These are phyloP conservation scores for Paracentrotus lividus DNA, from an alignment of 53 echinoderm and acorn worm species.

Conservation along the genomic window DNA sequence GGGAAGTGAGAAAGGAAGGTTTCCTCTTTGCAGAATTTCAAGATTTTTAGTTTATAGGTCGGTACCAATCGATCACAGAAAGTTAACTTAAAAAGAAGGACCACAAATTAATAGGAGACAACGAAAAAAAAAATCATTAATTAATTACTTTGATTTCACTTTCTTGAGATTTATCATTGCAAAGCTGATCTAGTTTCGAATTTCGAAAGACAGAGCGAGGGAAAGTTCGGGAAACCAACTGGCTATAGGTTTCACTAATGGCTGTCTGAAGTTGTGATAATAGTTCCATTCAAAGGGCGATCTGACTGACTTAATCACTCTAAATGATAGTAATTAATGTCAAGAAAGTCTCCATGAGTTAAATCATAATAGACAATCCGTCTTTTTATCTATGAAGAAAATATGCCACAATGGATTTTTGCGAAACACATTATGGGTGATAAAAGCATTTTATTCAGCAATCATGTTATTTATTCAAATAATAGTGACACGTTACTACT, in stretches of 20 bases:
- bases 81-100: not conserved
- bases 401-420: not conserved
- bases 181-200: too few species aligned
- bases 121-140: not conserved
- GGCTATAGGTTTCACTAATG: not conserved
- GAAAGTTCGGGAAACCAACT: not conserved
- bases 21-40: too few species aligned
- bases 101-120: not conserved
- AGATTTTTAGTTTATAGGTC: not conserved
- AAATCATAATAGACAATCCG: not conserved
- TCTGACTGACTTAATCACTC: not conserved
- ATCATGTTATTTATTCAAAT: not conserved
- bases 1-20: not conserved
- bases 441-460: not conserved
- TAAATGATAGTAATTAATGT: not conserved
- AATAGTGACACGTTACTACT: not conserved
- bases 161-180: too few species aligned
- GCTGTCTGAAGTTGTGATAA: not conserved
- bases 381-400: not conserved
- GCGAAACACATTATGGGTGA: not conserved
- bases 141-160: too few species aligned
- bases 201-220: not conserved
- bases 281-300: conserved; percentile 20
- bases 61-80: too few species aligned
- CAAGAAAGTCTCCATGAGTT: conserved; percentile 12